Conservation (phyloP, 1,140 invertebrate species). For the Zaprionus camerounensis region DNA sequence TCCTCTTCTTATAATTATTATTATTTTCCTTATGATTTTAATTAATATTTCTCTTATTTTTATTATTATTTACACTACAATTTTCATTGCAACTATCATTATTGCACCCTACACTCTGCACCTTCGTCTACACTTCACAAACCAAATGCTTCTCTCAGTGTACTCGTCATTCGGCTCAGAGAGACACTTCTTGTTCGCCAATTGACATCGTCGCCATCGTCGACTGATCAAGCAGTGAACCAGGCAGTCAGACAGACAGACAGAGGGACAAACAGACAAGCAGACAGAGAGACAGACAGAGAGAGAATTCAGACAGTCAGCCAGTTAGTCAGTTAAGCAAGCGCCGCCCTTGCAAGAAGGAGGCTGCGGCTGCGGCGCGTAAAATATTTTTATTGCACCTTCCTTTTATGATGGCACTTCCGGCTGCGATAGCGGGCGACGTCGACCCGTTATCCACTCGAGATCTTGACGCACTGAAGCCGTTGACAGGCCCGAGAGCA, state of each 20-base stretch:
- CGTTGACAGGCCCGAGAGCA: conserved; percentile 55
- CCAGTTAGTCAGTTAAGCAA: conserved; percentile 17
- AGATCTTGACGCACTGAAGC: conserved; percentile 73
- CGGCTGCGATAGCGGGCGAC: conserved; percentile 71
- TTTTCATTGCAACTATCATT: too few species aligned
- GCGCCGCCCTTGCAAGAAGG: conserved; percentile 6
- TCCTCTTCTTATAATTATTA: too few species aligned
- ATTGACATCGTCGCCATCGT: conserved; percentile 16
- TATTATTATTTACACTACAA: not conserved
- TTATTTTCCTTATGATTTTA: too few species aligned
- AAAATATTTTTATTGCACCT: conserved; percentile 83
- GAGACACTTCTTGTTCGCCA: not conserved
- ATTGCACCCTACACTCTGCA: too few species aligned
- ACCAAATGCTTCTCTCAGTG: not conserved
- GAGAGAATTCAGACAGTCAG: not conserved
- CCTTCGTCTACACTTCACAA: not conserved
- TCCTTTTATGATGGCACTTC: conserved; percentile 83
- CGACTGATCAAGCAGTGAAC: conserved; percentile 20
- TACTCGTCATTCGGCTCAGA: conserved; percentile 5
- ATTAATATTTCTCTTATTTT: not conserved
- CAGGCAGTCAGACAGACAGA: not conserved
- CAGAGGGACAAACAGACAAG: conserved; percentile 31
- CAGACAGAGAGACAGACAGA: conserved; percentile 7
- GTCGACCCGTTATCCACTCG: conserved; percentile 70
- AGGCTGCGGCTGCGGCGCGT: conserved; percentile 50